phyloP scores from a whole-genome alignment of 1,140 invertebrate genomes.

The Drosophila kurseongensis region DNA sequence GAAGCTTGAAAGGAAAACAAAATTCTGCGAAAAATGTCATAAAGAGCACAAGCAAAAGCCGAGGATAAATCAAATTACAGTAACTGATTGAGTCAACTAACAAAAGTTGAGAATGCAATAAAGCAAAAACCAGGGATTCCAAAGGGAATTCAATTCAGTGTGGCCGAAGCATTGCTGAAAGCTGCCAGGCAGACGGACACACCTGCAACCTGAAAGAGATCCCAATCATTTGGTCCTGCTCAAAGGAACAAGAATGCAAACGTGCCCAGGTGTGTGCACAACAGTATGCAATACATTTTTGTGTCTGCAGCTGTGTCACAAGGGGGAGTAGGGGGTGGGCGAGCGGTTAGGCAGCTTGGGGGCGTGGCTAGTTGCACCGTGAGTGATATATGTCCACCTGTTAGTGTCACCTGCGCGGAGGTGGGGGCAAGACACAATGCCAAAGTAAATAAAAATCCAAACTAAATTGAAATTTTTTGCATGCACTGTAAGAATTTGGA shows the following conservation, averaged over 20 bases:
- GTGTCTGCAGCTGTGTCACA: slow-evolving; percentile 19
- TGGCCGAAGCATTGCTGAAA: background rate
- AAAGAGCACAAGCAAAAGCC: background rate
- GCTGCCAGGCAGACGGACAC: background rate
- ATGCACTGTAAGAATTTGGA: slow-evolving; percentile 20
- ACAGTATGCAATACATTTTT: slow-evolving; percentile 26
- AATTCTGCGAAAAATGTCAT: background rate
- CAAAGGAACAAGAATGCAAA: slow-evolving; percentile 13
- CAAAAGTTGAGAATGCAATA: slow-evolving; percentile 29
- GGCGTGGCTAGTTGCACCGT: slow-evolving; percentile 17
- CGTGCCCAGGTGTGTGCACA: slow-evolving; percentile 22
- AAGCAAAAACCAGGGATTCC: slow-evolving; percentile 4
- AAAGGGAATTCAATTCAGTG: slow-evolving; percentile 10
- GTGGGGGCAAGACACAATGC: slow-evolving; percentile 7
- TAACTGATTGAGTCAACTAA: background rate
- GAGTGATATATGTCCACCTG: slow-evolving; percentile 54
- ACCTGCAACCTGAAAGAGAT: slow-evolving; percentile 2
- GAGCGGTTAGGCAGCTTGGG: no score
- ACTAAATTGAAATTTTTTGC: slow-evolving; percentile 65
- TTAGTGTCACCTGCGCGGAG: slow-evolving; percentile 8
- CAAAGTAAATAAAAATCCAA: slow-evolving; percentile 71
- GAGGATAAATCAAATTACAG: background rate
- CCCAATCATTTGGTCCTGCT: slow-evolving; percentile 22
- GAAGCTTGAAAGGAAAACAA: no score
- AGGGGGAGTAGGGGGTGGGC: background rate